Evolutionary conservation across 1,140 invertebrate species (phyloP), one percentile per base, ranked within the genome.

Genomic region (Helicoverpa zea): DNA sequence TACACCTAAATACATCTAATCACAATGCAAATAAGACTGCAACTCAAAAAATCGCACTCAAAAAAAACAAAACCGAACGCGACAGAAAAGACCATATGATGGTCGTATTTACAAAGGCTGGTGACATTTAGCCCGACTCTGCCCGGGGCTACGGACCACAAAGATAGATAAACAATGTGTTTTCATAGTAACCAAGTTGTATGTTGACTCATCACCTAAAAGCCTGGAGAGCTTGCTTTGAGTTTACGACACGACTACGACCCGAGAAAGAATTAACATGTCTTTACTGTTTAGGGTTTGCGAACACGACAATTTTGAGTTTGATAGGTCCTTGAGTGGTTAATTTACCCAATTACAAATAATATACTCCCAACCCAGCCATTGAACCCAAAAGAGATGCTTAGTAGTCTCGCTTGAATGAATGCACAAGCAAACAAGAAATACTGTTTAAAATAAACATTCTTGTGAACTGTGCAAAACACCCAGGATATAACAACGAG

Each of bases 171-270:
- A 52, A 72, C 68, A 72, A 72, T 54, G 66, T 30, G 66, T 54
- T 52, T 75, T 29, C 56, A 49, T 49, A 47, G 29, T 66, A 64
- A 78, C 75, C 16, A 78, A 78, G 75, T 78, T 54, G 51, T 66
- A 49, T 68, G 64, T 70, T 68, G 52, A 68, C 76, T 79, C 76
- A 79, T 79, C 49, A 79, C 16, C 52, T 68, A 59, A 79, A 70
- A 79, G 76, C 76, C 49, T 79, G 58, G 30, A 18, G 9, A 13
- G 1, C 3, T 16, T 56, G 14, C 12, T 66, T 18, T 29, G 0
- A n/a, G 23, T 5, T 51, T 3, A 76, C 59, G 74, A 52, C 47
- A 76, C 59, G 74, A 64, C 47, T 13, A 61, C 58, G 51, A 72
- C 56, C 5, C 51, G 23, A 23, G n/a, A 11, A 3, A 13, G 43